Evolutionary conservation across 2,888 invertebrate species (phyloP).

Genomic region (Anodontia alba): DNA sequence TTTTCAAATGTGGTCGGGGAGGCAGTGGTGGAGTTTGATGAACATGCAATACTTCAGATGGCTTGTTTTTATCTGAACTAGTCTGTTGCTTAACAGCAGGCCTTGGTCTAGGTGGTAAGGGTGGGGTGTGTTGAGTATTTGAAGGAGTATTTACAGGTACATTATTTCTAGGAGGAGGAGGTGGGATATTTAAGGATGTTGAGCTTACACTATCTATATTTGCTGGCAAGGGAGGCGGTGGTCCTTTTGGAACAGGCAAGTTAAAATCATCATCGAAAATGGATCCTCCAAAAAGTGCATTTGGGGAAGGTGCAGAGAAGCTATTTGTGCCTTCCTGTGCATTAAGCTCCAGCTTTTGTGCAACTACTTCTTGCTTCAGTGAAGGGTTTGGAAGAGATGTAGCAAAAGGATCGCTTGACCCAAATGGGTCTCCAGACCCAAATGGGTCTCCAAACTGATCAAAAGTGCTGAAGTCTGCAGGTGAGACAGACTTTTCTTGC

Average conservation of each 20-base stretch:
- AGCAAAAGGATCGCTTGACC: conserved; percentile 61
- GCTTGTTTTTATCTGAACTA: not conserved
- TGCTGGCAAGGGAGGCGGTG: conserved; percentile 71
- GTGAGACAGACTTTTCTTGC: not conserved
- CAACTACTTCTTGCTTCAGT: not conserved
- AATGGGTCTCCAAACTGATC: conserved; percentile 31
- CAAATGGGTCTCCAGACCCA: conserved; percentile 30
- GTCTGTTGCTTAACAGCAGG: not conserved
- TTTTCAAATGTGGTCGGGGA: not conserved
- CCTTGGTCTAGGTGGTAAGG: conserved; percentile 45
- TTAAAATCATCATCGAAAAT: conserved; percentile 60
- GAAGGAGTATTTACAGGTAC: conserved; percentile 21
- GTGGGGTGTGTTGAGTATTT: conserved; percentile 28
- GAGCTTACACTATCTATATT: conserved; percentile 46
- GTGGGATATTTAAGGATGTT: conserved; percentile 36
- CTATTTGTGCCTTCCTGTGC: conserved; percentile 20
- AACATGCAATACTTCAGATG: not conserved
- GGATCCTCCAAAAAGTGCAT: conserved; percentile 34
- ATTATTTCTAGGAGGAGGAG: conserved; percentile 60
- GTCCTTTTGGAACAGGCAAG: conserved; percentile 68
- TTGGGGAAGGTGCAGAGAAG: conserved; percentile 26
- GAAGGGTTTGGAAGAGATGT: conserved; percentile 15
- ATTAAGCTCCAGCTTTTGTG: not conserved
- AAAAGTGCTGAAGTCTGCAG: conserved; percentile 36
- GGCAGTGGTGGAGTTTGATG: conserved; percentile 20